Evolutionary conservation across 2,888 invertebrate genomes (phyloP), one percentile per base, ranked within the genome.

Genomic region (Melipona beecheii): DNA sequence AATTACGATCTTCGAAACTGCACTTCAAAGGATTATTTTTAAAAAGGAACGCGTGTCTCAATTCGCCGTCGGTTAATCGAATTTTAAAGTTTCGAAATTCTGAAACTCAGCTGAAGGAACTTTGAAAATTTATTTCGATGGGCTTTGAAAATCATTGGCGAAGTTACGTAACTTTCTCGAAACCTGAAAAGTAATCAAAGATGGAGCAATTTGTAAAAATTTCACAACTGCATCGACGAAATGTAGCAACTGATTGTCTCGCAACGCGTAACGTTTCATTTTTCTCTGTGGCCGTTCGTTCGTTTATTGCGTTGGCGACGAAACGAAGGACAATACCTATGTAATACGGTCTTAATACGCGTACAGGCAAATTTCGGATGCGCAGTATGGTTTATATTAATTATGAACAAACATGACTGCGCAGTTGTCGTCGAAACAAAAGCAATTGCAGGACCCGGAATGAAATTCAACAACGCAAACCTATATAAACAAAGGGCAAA

Each of bases 381-480:
- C n/a, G 31, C 31, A 27, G n/a, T 60, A 49, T 27, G 5, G 60
- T 52, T 50, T 36, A 60, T 56, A n/a, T n/a, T n/a, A 64, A 75
- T 73, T 77, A 68, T 27, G 66, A 75, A 66, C 75, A 84, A 86
- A 84, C 83, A 58, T 80, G 62, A 65, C 76, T 52, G 24, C 77
- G 60, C 50, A 56, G 69, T 66, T 56, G 62, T 52, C 64, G 60
- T 62, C 21, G 65, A 65, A 83, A 84, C 75, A 87, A 87, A 83
- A 75, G 78, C 76, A 85, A 87, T 87, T 85, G 77, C 76, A 73
- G 49, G 13, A 64, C 68, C 43, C 77, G 72, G 56, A 80, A 87
- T 87, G 75, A 79, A 80, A 87, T 87, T 83, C 77, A 85, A 83
- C 85, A 78, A 73, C 27, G 73, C 58, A 75, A 83, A 72, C 75